Percentiles rank a stretch among this genome's conserved stretches.
Evolutionary conservation across 2,797 vertebrate species (phyloP).

Genomic region (Pseudomugil gertrudae): DNA sequence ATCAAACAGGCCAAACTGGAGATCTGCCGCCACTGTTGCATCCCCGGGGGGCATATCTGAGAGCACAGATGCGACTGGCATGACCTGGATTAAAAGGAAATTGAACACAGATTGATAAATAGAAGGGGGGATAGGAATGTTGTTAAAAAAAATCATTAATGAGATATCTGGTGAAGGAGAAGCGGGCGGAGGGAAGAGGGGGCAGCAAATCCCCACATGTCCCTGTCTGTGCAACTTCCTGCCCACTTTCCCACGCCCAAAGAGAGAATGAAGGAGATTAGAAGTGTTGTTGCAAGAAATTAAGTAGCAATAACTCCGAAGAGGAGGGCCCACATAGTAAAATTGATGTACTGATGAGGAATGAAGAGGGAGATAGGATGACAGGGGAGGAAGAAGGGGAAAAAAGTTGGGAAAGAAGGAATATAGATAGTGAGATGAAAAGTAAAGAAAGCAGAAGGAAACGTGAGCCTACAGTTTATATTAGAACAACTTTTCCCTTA

Average conservation of each 20-base stretch:
- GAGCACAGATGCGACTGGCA: constrained; percentile 24
- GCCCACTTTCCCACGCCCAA: constrained; percentile 67
- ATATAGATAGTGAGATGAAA: not conserved
- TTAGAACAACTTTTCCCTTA: constrained; percentile 44
- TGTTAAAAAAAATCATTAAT: constrained; percentile 4
- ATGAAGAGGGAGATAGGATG: not conserved
- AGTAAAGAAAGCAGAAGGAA: constrained; percentile 42
- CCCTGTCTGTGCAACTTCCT: constrained; percentile 71
- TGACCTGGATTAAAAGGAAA: constrained; percentile 13
- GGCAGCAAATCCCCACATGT: constrained; percentile 52
- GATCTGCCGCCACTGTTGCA: constrained; percentile 6
- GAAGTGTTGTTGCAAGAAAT: constrained; percentile 58
- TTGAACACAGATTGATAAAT: not conserved
- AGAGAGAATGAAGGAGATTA: constrained; percentile 48
- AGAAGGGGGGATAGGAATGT: not conserved
- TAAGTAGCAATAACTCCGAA: constrained; percentile 33
- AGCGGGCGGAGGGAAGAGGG: constrained; percentile 12
- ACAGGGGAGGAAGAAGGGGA: not conserved
- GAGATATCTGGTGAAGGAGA: constrained; percentile 10
- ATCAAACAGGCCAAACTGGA: constrained; percentile 26
- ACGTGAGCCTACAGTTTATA: constrained; percentile 64
- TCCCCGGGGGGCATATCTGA: constrained; percentile 19
- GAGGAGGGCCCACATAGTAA: constrained; percentile 24
- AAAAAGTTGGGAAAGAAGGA: not conserved
- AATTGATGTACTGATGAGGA: constrained; percentile 18